Evolutionary conservation across 2,113 vertebrate genomes (phyloP).

Genomic region (Callospermophilus lateralis): DNA sequence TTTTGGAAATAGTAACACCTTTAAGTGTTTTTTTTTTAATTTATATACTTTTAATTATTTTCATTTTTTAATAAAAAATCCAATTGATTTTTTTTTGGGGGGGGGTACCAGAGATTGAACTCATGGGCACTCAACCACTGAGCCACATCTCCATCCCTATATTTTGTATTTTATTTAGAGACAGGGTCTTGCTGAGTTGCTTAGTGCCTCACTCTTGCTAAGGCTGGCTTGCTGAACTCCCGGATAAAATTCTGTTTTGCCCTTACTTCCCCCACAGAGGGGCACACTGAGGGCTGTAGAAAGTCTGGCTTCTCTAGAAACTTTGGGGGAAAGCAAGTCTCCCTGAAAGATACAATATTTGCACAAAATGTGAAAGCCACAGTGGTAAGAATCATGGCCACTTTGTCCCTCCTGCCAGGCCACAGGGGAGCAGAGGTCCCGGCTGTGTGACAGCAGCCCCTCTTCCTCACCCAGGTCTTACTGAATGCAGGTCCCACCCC

Average conservation of each 20-base stretch:
- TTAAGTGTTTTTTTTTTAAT: not conserved
- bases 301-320: not conserved
- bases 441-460: no score
- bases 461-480: not conserved
- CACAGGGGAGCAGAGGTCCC: fast-evolving
- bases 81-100: not conserved
- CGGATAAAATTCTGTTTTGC: no score
- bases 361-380: fast-evolving
- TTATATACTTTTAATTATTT: not conserved
- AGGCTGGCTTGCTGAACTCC: no score
- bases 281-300: fast-evolving
- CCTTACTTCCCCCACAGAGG: not conserved
- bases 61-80: not conserved
- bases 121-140: no score
- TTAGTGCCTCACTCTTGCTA: no score
- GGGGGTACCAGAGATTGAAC: no score
- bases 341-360: not conserved
- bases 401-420: not conserved
- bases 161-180: no score
- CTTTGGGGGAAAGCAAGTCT: not conserved
- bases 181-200: no score
- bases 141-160: no score
- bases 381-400: no score
- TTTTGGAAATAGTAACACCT: not conserved
- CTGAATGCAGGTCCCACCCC: not conserved